A percentile compares a stretch with the other conserved stretches of the same genome.
Conservation (phyloP, 2,797 vertebrate genomes). For the Zalophus californianus region DNA sequence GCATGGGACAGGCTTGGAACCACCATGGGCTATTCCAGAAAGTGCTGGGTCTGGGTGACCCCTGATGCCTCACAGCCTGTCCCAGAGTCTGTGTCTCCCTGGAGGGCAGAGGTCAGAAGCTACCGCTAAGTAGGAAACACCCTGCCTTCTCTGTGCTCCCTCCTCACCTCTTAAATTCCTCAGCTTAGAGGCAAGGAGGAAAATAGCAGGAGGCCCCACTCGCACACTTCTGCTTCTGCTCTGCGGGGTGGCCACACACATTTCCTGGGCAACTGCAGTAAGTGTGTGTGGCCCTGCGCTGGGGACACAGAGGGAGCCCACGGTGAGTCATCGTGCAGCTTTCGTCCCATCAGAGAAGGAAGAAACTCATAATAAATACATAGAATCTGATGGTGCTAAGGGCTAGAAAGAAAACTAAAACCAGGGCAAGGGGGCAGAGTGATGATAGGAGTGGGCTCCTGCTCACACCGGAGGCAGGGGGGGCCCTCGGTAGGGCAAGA, state of each 20-base stretch:
- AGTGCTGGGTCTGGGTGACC: neutral
- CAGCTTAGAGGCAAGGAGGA: neutral
- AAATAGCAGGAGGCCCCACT: neutral
- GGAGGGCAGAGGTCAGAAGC: neutral
- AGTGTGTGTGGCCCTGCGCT: neutral
- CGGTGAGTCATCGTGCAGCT: neutral
- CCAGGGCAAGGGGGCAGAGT: neutral
- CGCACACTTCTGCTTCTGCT: accelerated
- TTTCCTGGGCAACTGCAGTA: accelerated
- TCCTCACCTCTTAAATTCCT: neutral
- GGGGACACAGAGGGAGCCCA: neutral
- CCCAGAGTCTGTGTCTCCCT: accelerated
- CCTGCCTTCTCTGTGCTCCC: neutral
- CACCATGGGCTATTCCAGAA: neutral
- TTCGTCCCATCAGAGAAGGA: neutral
- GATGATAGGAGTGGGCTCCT: accelerated
- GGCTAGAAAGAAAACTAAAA: neutral
- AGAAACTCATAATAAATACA: neutral
- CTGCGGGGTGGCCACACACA: accelerated
- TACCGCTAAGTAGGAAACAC: accelerated
- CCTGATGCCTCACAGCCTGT: accelerated
- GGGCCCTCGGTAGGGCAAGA: neutral
- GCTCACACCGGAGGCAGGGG: accelerated
- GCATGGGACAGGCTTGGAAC: neutral
- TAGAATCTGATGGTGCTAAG: neutral